Evolutionary conservation across 2,888 invertebrate species (phyloP), one percentile per base, ranked within the genome.

Genomic region (Eucera pruinosa): DNA sequence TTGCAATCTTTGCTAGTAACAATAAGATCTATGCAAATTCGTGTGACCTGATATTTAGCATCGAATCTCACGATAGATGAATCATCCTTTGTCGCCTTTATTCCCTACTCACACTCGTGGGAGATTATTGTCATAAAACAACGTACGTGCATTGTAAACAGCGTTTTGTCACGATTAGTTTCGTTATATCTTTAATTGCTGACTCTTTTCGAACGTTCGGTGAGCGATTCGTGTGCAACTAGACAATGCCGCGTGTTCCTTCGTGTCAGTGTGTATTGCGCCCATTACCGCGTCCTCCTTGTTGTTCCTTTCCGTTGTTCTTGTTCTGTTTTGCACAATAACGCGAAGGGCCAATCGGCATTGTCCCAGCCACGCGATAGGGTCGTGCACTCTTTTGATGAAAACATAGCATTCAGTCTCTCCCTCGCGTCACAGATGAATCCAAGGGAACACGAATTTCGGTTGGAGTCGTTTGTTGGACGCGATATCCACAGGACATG

Each of bases 311-410:
- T 50, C 43, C 11, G 62, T 85, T 83, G 75, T 78, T 81, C 82
- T 79, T 76, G 80, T 86, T 87, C 85, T 75, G 70, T 76, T 64
- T 66, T 52, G 65, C 61, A 86, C 87, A 88, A 88, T 86, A 67
- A 83, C 60, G 41, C 70, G 60, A 75, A 77, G 81, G 76, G 71
- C 78, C 78, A 82, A 82, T 82, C 79, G 68, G 62, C 52, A 84
- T 75, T 76, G 82, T 80, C 64, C 76, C 57, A 39, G 64, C 25
- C 77, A 81, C 71, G 80, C 78, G 76, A 78, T 77, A 73, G 80
- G 81, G 70, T 81, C 58, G 45, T 64, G 60, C 41, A 43, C 54
- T 55, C 70, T 81, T 85, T 85, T 78, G 52, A 76, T 57, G 30
- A 48, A 60, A 65, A 74, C 65, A 48, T 57, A n/a, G 50, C 70